These are phyloP conservation scores for Ictalurus furcatus DNA, from an alignment of 2,113 vertebrate genomes.

Conservation along the genomic window DNA sequence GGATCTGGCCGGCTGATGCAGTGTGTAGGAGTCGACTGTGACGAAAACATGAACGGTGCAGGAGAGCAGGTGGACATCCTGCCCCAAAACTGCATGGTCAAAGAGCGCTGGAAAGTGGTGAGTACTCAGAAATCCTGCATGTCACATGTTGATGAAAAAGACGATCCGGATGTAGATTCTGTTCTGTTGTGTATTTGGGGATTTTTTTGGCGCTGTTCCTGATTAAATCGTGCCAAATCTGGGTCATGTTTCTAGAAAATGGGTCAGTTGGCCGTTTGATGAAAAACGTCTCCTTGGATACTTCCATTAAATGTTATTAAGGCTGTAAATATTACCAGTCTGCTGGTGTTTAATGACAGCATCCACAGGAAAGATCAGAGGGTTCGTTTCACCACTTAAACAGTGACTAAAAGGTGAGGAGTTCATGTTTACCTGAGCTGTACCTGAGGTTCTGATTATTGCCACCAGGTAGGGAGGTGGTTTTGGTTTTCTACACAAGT, in stretches of 20 bases:
- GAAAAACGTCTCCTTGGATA: background rate
- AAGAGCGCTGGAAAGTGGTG: conserved; percentile 99
- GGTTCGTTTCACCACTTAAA: background rate
- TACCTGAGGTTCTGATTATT: background rate
- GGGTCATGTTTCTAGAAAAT: background rate
- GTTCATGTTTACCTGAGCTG: background rate
- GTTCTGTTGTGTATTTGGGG: background rate
- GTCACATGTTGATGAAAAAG: background rate
- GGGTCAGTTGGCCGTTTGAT: background rate
- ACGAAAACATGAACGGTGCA: conserved; percentile 98
- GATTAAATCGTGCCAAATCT: background rate
- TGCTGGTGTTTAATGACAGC: background rate
- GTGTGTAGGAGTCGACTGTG: conserved; percentile 95
- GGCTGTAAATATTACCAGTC: background rate
- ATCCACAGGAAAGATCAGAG: background rate
- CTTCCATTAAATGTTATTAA: background rate
- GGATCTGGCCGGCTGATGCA: conserved; percentile 88
- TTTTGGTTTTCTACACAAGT: background rate
- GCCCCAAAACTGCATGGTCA: conserved; percentile 96
- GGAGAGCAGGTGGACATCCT: conserved; percentile 98
- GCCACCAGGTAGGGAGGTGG: background rate
- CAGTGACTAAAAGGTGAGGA: too few relatives aligned
- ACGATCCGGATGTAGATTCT: background rate
- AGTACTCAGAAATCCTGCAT: conserved; percentile 64
- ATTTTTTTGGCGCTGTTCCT: background rate